These are phyloP conservation scores for Microtus richardsoni DNA, from an alignment of 2,113 vertebrate genomes.

Conservation along the genomic window DNA sequence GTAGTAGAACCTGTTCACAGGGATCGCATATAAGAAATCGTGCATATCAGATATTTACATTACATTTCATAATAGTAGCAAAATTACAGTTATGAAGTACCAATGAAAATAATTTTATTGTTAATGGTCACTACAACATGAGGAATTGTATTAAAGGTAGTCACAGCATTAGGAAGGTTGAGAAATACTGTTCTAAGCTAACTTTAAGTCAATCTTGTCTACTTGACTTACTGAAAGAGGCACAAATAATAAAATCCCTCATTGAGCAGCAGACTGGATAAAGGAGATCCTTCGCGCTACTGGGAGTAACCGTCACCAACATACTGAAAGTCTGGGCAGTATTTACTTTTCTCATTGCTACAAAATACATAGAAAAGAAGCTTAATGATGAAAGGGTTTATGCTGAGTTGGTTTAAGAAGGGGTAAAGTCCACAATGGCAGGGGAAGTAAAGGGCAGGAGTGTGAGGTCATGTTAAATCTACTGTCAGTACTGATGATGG, in stretches of 20 bases:
- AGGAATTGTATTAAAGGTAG: neutral
- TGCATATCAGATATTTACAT: neutral
- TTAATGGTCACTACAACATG: neutral
- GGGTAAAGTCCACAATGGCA: neutral
- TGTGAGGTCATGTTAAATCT: neutral
- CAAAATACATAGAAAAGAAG: neutral
- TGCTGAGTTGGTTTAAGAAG: neutral
- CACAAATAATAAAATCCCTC: neutral
- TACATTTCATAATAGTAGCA: neutral
- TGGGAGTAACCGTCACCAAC: neutral
- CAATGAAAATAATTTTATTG: neutral
- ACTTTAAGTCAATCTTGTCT: neutral
- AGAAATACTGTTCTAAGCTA: neutral
- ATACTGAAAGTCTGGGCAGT: neutral
- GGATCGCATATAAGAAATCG: too few species aligned
- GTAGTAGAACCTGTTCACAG: neutral
- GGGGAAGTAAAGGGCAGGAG: too few species aligned
- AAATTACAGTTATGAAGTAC: neutral
- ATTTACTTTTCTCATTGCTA: neutral
- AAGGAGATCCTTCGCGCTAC: neutral
- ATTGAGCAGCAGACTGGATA: neutral
- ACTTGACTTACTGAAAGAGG: neutral
- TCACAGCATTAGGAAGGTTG: neutral
- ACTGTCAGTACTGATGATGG: neutral
- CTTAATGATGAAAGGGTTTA: neutral